These are phyloP conservation scores for Oasisia sp. DNA, from an alignment of 2,888 invertebrate genomes.

Conservation along the genomic window DNA sequence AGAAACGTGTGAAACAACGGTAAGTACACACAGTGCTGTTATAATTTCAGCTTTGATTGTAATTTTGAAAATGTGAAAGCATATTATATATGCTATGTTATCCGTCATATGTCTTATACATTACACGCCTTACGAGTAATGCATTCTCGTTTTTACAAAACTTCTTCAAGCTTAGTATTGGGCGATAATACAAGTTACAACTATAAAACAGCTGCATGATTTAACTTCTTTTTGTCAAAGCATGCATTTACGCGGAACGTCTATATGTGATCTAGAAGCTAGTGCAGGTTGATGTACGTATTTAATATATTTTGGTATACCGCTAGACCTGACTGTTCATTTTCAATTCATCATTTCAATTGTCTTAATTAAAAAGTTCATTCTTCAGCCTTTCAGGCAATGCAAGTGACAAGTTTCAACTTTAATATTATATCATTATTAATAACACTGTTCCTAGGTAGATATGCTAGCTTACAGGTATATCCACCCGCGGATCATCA, in stretches of 20 bases:
- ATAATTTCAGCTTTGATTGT: neutral
- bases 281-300: neutral
- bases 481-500: too few relatives aligned
- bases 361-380: too few relatives aligned
- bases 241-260: neutral
- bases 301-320: too few relatives aligned
- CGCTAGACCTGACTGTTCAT: too few relatives aligned
- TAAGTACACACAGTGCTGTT: neutral
- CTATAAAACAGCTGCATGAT: neutral
- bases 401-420: too few relatives aligned
- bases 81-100: neutral
- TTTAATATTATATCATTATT: too few relatives aligned
- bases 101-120: neutral
- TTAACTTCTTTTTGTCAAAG: neutral
- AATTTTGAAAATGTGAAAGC: neutral
- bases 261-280: neutral
- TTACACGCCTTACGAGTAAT: neutral
- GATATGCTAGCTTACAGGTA: too few relatives aligned
- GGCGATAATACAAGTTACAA: slow-evolving; percentile 10
- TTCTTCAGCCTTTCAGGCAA: too few relatives aligned
- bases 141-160: neutral
- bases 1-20: neutral
- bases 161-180: neutral
- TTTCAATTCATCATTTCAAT: too few relatives aligned
- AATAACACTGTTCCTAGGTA: too few relatives aligned